Evolutionary conservation across 2,797 vertebrate genomes (phyloP), one percentile per base, ranked within the genome.

Genomic region (Cirrhinus molitorella): DNA sequence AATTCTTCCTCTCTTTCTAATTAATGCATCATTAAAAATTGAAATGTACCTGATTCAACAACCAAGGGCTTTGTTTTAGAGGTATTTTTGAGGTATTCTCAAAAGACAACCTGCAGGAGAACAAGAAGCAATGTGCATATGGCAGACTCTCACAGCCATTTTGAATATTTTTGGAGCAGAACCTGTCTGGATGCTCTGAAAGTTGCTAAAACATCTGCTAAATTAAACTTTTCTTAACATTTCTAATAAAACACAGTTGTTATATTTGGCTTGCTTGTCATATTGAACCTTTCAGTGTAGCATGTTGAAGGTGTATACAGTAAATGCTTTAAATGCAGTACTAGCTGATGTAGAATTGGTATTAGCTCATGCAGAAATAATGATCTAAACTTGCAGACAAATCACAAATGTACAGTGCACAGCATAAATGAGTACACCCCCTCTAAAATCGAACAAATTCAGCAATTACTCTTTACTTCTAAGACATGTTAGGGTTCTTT

Each of bases 1-100:
- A 79, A 34, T 34, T 66, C 19, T 1, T 66, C 7, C 37, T 40
- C 11, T 51, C 11, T 68, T 47, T 82, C 80, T 76, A 77, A 81
- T 81, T 82, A 85, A 17, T 65, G 57, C 23, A 53, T 78, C 55
- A 45, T 85, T 72, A 85, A 79, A 77, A 57, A 72, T 55, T 12
- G 8, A 55, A 73, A 25, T 31, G 45, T 51, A 40, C 66, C 74
- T 53, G 67, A 51, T 79, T 73, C 19, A 65, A 68, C 13, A 55
- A 67, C 28, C 47, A 47, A 34, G 70, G 51, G 63, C 71, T n/a
- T 3, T 47, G 28, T 47, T 67, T 63, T 65, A 28, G 40, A 61
- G 79, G 21, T 66, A 25, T n/a, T n/a, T 47, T 43, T 49, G 51
- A 45, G 31, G 63, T 51, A 43, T 23, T 85, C 53, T 73, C 53